Evolutionary conservation across 2,888 invertebrate genomes (phyloP).

Genomic region (Fabriciana adippe): DNA sequence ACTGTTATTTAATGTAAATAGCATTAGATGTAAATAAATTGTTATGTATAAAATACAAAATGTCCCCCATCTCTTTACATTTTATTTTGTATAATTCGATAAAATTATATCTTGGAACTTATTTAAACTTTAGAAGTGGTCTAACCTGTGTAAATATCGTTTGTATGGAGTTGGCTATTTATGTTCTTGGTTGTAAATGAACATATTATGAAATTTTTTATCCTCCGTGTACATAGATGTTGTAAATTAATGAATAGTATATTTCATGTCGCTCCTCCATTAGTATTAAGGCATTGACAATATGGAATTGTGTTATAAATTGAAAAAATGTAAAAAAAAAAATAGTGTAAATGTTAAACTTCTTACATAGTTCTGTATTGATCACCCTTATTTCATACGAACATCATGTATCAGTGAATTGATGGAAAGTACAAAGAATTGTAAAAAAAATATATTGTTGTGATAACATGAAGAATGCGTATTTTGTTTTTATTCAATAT

Average conservation of each 20-base stretch:
- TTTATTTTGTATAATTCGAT: constrained; percentile 16
- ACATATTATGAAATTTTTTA: constrained; percentile 14
- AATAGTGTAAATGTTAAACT: constrained; percentile 44
- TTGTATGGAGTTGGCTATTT: constrained; percentile 7
- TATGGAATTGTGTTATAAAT: constrained; percentile 73
- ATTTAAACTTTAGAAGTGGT: constrained; percentile 4
- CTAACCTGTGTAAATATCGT: constrained; percentile 36
- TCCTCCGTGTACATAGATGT: constrained; percentile 28
- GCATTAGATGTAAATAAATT: constrained; percentile 39
- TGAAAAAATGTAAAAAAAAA: constrained; percentile 64
- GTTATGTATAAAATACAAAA: constrained; percentile 45
- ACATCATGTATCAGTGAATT: constrained; percentile 46
- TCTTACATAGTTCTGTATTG: constrained; percentile 41
- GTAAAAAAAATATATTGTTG: constrained; percentile 45
- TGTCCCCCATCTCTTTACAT: constrained; percentile 22
- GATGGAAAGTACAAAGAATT: constrained; percentile 62
- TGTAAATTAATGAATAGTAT: constrained; percentile 33
- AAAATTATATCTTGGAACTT: constrained; percentile 23
- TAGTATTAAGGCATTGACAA: constrained; percentile 57
- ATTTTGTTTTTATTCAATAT: constrained; percentile 32
- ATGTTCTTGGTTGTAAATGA: constrained; percentile 24
- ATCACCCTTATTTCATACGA: constrained; percentile 38
- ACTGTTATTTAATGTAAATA: constrained; percentile 36
- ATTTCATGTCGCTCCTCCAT: constrained; percentile 40
- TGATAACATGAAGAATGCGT: constrained; percentile 49